Percentiles rank a stretch among this genome's conserved stretches.
These are phyloP conservation scores for Acheta domesticus DNA, from an alignment of 2,888 invertebrate species.

Conservation along the genomic window DNA sequence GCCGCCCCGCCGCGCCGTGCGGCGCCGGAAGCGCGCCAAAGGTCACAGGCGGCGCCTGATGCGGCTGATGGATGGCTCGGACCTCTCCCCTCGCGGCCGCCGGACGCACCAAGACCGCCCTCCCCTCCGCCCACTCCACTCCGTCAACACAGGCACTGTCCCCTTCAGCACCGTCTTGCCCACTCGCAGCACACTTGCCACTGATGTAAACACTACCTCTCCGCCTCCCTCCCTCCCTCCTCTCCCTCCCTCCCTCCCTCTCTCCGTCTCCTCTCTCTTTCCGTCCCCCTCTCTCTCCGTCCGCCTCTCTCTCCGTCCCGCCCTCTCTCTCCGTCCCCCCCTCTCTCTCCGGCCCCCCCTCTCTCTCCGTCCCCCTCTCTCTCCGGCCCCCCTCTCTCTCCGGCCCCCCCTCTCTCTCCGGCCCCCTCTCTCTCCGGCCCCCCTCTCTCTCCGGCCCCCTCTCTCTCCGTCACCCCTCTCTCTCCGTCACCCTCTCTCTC, in stretches of 20 bases:
- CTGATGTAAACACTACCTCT: background rate
- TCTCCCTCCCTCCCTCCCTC: too few species aligned
- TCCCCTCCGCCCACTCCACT: too few species aligned
- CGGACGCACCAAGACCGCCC: too few species aligned
- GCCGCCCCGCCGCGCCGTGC: too few species aligned
- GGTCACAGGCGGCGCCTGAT: too few species aligned
- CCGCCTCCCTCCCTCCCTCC: background rate
- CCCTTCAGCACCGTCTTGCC: too few species aligned
- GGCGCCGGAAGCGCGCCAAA: too few species aligned
- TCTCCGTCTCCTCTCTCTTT: background rate
- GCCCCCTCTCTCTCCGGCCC: too few species aligned
- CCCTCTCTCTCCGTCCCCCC: background rate
- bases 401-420: background rate
- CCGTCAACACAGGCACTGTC: too few species aligned
- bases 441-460: background rate
- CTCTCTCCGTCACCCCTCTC: background rate
- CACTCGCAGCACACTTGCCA: too few species aligned
- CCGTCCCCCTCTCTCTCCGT: background rate
- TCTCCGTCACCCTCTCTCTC: background rate
- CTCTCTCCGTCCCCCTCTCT: background rate
- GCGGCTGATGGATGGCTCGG: too few species aligned
- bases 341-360: background rate
- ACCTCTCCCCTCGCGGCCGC: too few species aligned
- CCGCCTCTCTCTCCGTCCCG: background rate
- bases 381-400: background rate